These are phyloP conservation scores for Vesta saturnalis DNA, from an alignment of 2,888 invertebrate genomes.

Conservation along the genomic window DNA sequence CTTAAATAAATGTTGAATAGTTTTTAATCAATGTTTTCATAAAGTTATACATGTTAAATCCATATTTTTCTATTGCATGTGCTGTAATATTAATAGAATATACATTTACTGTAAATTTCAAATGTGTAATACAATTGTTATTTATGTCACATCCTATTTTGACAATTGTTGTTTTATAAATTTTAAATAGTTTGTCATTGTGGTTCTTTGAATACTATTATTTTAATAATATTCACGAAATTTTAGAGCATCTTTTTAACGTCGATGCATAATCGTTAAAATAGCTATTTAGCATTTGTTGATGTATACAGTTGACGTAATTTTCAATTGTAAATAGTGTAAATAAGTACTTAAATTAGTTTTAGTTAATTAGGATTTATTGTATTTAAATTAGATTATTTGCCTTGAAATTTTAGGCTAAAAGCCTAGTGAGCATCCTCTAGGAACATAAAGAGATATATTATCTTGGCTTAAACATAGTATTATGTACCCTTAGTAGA, in stretches of 20 bases:
- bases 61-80: slow-evolving; percentile 10
- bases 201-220: slow-evolving; percentile 1
- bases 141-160: neutral
- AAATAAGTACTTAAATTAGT: slow-evolving; percentile 41
- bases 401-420: slow-evolving; percentile 30
- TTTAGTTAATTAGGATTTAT: slow-evolving; percentile 28
- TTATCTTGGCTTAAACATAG: neutral
- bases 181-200: neutral
- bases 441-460: slow-evolving; percentile 23
- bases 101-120: slow-evolving; percentile 2
- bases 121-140: neutral
- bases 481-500: too few relatives aligned
- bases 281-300: slow-evolving; percentile 47
- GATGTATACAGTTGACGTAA: slow-evolving; percentile 52
- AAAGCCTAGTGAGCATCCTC: slow-evolving; percentile 26
- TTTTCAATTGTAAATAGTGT: slow-evolving; percentile 53
- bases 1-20: slow-evolving; percentile 9
- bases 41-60: slow-evolving; percentile 4
- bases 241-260: slow-evolving; percentile 35
- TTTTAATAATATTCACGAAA: neutral
- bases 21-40: slow-evolving; percentile 13
- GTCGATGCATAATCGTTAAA: slow-evolving; percentile 30
- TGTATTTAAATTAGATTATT: slow-evolving; percentile 29
- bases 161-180: neutral
- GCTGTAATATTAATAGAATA: neutral